Evolutionary conservation across 1,140 invertebrate genomes (phyloP).

Genomic region (Drosophila elegans): DNA sequence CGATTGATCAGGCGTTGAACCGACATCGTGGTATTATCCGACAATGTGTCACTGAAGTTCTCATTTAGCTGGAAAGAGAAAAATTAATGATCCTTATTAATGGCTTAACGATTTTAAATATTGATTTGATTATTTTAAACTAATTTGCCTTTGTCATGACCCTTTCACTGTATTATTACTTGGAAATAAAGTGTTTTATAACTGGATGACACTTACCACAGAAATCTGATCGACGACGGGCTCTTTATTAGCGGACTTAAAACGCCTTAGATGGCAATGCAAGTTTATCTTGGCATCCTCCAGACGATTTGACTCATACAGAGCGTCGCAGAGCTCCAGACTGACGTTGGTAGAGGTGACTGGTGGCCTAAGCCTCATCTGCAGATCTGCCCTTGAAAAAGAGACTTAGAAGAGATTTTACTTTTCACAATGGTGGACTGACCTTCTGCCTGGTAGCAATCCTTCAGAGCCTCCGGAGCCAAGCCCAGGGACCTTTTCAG

Average conservation of each 20-base stretch:
- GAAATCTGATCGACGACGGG: conserved; percentile 39
- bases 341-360: conserved; percentile 8
- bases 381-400: conserved; percentile 11
- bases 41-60: conserved; percentile 55
- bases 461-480: conserved; percentile 51
- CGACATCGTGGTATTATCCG: conserved; percentile 24
- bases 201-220: conserved; percentile 37
- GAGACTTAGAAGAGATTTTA: background rate
- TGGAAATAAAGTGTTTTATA: too few species aligned
- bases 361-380: background rate
- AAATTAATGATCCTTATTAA: background rate
- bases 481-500: conserved; percentile 40
- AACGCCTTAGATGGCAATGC: conserved; percentile 26
- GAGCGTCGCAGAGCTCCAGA: conserved; percentile 53
- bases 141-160: too few species aligned
- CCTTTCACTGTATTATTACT: too few species aligned
- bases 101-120: too few species aligned
- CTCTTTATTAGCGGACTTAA: conserved; percentile 23
- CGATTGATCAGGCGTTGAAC: conserved; percentile 51
- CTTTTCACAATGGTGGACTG: background rate
- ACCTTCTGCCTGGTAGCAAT: conserved; percentile 54
- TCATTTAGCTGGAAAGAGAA: conserved; percentile 33
- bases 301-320: conserved; percentile 69
- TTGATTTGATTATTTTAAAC: too few species aligned
- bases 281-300: conserved; percentile 59